These are phyloP conservation scores for Hydriomena furcata DNA, from an alignment of 2,888 invertebrate species.

Conservation along the genomic window DNA sequence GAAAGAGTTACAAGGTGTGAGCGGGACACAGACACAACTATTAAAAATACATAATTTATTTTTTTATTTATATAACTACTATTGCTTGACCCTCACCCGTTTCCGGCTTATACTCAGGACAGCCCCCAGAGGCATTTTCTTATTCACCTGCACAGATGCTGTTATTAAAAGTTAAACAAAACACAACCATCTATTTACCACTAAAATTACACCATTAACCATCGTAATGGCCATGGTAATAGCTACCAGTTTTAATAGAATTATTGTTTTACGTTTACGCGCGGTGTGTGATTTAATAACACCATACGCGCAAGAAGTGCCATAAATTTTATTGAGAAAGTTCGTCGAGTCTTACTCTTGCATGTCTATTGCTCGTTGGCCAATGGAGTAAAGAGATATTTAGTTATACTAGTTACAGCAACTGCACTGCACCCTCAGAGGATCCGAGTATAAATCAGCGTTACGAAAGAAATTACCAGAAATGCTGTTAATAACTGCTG, in stretches of 20 bases:
- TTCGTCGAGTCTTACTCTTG: slow-evolving; percentile 28
- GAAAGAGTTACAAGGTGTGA: no score
- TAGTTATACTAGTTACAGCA: no score
- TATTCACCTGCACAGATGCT: slow-evolving; percentile 9
- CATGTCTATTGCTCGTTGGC: not conserved
- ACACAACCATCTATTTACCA: slow-evolving; percentile 24
- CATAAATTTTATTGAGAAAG: slow-evolving; percentile 47
- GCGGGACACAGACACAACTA: no score
- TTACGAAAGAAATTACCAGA: no score
- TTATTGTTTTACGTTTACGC: slow-evolving; percentile 44
- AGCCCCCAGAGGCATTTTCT: no score
- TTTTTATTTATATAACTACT: no score
- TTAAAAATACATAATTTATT: no score
- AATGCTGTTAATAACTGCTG: no score
- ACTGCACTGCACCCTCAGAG: no score
- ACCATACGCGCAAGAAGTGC: slow-evolving; percentile 33
- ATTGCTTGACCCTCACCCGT: no score
- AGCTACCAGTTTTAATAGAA: slow-evolving; percentile 57
- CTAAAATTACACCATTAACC: slow-evolving; percentile 45
- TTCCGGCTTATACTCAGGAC: no score
- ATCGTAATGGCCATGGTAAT: slow-evolving; percentile 53
- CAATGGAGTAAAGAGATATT: not conserved
- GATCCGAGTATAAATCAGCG: no score
- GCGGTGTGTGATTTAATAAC: slow-evolving; percentile 52
- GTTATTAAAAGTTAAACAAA: slow-evolving; percentile 13